Evolutionary conservation across 37 sponge, comb jelly and placozoan species (phyloP).

Genomic region (Hexactinellida sp.): DNA sequence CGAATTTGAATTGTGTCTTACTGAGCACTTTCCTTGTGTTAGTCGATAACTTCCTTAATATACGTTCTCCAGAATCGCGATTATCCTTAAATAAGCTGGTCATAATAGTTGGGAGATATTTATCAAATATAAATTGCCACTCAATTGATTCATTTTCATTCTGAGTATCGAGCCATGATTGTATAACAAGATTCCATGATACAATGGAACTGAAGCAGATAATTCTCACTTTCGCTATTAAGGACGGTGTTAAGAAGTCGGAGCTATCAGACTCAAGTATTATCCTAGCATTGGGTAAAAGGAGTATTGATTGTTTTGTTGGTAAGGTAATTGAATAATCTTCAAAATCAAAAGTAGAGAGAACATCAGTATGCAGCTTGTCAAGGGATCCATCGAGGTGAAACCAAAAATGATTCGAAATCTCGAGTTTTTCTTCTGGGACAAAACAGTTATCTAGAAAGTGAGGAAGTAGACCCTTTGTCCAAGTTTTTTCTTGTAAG

Average conservation of each 20-base stretch:
- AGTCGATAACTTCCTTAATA: neutral
- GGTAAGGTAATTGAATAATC: neutral
- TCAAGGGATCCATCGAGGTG: neutral
- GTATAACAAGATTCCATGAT: neutral
- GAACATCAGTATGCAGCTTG: neutral
- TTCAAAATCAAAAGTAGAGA: neutral
- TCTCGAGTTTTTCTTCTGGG: neutral
- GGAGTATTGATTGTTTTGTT: neutral
- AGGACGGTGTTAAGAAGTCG: neutral
- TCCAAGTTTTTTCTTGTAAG: neutral
- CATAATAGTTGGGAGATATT: neutral
- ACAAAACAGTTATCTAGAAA: neutral
- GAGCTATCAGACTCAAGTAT: neutral
- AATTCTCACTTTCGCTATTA: neutral
- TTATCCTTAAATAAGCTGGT: neutral
- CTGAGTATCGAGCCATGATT: neutral
- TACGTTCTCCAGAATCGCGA: neutral
- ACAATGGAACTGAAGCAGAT: neutral
- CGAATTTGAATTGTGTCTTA: neutral
- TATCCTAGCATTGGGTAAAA: neutral
- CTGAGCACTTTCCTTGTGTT: neutral
- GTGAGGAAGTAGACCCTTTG: neutral
- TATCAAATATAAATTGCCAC: neutral
- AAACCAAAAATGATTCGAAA: neutral
- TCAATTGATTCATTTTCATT: neutral